A percentile compares a stretch with the other conserved stretches of the same genome.
phyloP scores from a whole-genome alignment of 2,888 invertebrate genomes.

The Mythimna pallens region DNA sequence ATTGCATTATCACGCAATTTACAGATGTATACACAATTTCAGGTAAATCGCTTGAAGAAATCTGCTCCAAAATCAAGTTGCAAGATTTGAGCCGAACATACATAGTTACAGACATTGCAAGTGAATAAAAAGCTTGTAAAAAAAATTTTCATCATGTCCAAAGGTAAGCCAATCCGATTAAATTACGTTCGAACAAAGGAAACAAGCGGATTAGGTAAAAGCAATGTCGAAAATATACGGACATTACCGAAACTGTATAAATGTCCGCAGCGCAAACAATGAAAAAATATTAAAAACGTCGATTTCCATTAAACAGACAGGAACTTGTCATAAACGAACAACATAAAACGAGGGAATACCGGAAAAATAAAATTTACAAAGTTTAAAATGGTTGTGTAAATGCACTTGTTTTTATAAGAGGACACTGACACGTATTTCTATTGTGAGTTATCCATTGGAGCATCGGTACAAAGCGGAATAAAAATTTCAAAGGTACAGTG shows the following conservation, averaged over 20 bases:
- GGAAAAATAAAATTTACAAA: not conserved
- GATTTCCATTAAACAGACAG: not conserved
- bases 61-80: too few relatives aligned
- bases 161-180: not conserved
- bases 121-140: not conserved
- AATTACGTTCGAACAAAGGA: not conserved
- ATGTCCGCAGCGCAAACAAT: not conserved
- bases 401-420: slow-evolving; percentile 11
- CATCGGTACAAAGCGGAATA: not conserved
- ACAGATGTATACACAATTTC: too few relatives aligned
- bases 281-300: not conserved
- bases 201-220: too few relatives aligned
- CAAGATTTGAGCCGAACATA: too few relatives aligned
- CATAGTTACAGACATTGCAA: too few relatives aligned
- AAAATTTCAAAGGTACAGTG: slow-evolving; percentile 1
- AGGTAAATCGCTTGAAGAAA: too few relatives aligned
- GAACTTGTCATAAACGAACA: not conserved
- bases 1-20: too few relatives aligned
- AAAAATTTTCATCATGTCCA: not conserved
- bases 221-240: not conserved
- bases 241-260: not conserved
- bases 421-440: slow-evolving; percentile 16
- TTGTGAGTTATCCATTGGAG: slow-evolving; percentile 18
- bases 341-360: not conserved
- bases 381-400: not conserved